These are phyloP conservation scores for Chaetura pelagica DNA, from an alignment of 2,113 vertebrate genomes.

Conservation along the genomic window DNA sequence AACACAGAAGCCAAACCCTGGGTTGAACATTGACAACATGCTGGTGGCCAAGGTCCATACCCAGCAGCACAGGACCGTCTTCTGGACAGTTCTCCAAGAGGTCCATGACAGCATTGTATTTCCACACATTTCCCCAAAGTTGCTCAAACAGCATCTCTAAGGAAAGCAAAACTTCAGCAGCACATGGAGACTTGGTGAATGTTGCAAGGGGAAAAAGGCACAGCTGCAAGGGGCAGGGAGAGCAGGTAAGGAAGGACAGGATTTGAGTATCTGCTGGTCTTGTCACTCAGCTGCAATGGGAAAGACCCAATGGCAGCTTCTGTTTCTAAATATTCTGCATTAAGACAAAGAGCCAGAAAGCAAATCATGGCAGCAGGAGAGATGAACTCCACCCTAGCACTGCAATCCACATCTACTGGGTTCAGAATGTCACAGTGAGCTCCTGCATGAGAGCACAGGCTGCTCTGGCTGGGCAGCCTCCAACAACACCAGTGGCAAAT, in stretches of 20 bases:
- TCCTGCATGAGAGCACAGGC: neutral
- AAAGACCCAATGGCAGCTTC: neutral
- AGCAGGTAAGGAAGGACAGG: neutral
- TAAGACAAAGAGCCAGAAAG: neutral
- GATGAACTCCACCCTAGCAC: neutral
- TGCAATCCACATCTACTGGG: fast-evolving
- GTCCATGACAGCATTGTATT: neutral
- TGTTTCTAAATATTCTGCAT: neutral
- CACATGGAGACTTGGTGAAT: fast-evolving
- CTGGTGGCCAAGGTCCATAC: fast-evolving
- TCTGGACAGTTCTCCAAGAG: neutral
- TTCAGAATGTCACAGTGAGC: neutral
- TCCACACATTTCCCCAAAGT: neutral
- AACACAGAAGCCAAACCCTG: fast-evolving
- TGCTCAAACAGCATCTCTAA: neutral
- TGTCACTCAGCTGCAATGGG: neutral
- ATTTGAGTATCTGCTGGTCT: neutral
- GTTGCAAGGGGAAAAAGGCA: neutral
- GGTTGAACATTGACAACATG: fast-evolving
- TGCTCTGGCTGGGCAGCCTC: neutral
- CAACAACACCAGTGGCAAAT: neutral
- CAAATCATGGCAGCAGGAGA: neutral
- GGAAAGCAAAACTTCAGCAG: neutral
- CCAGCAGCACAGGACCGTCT: neutral
- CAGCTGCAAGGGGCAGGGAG: neutral